These are phyloP conservation scores for Resseliella maxima DNA, from an alignment of 2,888 invertebrate genomes.

Conservation along the genomic window DNA sequence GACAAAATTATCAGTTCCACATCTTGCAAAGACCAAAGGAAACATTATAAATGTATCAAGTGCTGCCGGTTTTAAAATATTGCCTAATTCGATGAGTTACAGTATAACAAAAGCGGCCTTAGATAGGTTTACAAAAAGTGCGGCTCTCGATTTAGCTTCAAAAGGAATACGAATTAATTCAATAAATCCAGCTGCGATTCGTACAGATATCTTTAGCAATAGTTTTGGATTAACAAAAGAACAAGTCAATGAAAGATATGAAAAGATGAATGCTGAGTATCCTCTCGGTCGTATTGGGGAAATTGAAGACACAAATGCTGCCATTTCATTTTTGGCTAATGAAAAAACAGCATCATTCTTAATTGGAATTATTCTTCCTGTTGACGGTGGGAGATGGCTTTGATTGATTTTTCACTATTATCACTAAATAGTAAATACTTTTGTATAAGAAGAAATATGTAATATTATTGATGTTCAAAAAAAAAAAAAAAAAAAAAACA, in stretches of 20 bases:
- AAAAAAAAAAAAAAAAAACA: too few species aligned
- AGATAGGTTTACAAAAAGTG: conserved; percentile 76
- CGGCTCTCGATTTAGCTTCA: conserved; percentile 85
- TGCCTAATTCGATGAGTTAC: conserved; percentile 91
- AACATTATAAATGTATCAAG: conserved; percentile 96
- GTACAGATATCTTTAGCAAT: conserved; percentile 83
- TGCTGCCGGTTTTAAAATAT: conserved; percentile 90
- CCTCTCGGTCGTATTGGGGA: conserved; percentile 89
- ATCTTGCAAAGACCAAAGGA: conserved; percentile 85
- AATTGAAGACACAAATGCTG: conserved; percentile 86
- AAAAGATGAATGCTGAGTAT: conserved; percentile 92
- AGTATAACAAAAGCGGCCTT: conserved; percentile 86
- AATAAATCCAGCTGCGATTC: conserved; percentile 92
- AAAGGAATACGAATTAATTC: conserved; percentile 90
- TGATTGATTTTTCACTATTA: too few species aligned
- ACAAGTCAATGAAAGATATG: conserved; percentile 84
- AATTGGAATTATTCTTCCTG: conserved; percentile 88
- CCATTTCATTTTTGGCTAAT: conserved; percentile 92
- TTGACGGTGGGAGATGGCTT: too few species aligned
- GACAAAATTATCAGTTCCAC: conserved; percentile 88
- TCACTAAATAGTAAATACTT: too few species aligned
- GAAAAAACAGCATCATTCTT: conserved; percentile 85
- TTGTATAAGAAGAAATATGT: too few species aligned
- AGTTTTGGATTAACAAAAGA: conserved; percentile 76
- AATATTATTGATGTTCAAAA: too few species aligned